Base-by-base conservation (phyloP, 2,113 vertebrate genomes). In the Ameiurus melas region DNA sequence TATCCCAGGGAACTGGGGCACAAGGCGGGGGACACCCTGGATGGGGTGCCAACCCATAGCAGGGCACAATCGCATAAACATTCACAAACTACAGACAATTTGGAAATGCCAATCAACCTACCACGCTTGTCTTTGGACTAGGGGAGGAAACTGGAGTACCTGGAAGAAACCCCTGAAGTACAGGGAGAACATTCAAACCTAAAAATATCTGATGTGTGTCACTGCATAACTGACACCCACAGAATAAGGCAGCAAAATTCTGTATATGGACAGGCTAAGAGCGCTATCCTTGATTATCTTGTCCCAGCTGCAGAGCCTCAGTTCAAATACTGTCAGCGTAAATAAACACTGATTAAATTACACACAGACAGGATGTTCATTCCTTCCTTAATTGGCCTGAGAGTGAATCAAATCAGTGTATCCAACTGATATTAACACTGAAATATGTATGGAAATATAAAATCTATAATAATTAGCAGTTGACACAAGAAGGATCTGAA, bases 261-360 rank as follows among this genome's bases (percentile, higher is more conserved):
- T 51, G 47, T 55, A 51, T 22, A 80, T 22, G 39, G 12, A 17
- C 22, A 71, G 25, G 55, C 3, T 47, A 39, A 83, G 27, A 75
- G 55, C 6, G 17, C 39, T 47, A 12, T 83, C 80, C 30, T 62
- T 68, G 43, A 68, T 84, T 84, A 47, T 60, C 64, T 83, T 87
- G 82, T 87, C 27, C 68, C 68, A 30, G 62, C 80, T 83, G 55
- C 70, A 64, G 17, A 77, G 81, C 57, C 60, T 73, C 30, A 58
- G 57, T 22, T 84, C 57, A 83, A 73, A 84, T 77, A 60, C n/a
- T 51, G 68, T 53, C 39, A 60, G 13, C 9, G 68, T 77, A 77
- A 77, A 88, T 83, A 88, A 84, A 78, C 66, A 84, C 66, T 64
- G 81, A 88, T 88, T 53, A 22, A 75, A 62, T 83, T 75, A 75